Evolutionary conservation across 1,140 invertebrate genomes (phyloP).

Genomic region (Lerema accius): DNA sequence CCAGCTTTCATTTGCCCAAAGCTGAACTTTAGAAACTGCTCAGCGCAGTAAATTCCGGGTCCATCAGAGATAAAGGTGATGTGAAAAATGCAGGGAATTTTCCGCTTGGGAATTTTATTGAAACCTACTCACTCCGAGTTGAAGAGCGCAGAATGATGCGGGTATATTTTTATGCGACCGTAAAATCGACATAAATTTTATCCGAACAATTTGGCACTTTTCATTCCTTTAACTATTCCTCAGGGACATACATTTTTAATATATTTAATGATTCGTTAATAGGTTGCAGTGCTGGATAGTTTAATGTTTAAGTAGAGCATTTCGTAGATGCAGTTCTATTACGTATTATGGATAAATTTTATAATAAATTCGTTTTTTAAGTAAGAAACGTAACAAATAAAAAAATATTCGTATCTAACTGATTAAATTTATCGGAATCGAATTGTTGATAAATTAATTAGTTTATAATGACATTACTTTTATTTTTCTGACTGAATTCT

Average conservation of each 20-base stretch:
- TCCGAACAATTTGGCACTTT: conserved; percentile 17
- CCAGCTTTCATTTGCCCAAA: neutral
- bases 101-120: conserved; percentile 30
- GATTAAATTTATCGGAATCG: too few species aligned
- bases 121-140: conserved; percentile 22
- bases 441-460: too few species aligned
- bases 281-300: conserved; percentile 21
- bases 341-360: too few species aligned
- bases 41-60: conserved; percentile 19
- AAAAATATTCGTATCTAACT: too few species aligned
- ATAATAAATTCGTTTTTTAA: too few species aligned
- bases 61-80: conserved; percentile 28
- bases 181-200: conserved; percentile 34
- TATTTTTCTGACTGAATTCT: too few species aligned
- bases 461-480: too few species aligned
- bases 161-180: conserved; percentile 30
- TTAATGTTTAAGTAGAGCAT: neutral
- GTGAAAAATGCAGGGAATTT: conserved; percentile 33
- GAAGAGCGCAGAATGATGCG: conserved; percentile 4
- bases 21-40: neutral
- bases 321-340: neutral
- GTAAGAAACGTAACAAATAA: too few species aligned
- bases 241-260: conserved; percentile 31
- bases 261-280: conserved; percentile 43
- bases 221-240: conserved; percentile 27